Conservation (phyloP, 2,888 invertebrate genomes). For the Dynastes grantii region DNA sequence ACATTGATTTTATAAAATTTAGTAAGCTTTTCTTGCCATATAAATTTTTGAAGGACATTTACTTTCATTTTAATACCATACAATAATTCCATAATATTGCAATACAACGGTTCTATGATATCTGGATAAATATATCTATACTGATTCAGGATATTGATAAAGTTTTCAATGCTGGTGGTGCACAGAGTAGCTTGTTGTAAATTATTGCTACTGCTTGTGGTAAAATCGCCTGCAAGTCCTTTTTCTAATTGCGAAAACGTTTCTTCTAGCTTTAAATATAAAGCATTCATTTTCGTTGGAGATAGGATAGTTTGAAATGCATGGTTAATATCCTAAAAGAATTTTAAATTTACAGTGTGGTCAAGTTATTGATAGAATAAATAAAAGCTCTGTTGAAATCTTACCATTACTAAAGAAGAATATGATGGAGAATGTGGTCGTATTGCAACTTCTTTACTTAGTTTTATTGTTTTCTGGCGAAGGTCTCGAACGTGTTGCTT, state of each 20-base stretch:
- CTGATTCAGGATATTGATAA: slow-evolving; percentile 73
- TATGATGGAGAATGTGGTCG: slow-evolving; percentile 74
- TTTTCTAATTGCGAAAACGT: slow-evolving; percentile 17
- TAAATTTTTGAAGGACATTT: slow-evolving; percentile 72
- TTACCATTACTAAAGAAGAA: slow-evolving; percentile 73
- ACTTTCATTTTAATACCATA: slow-evolving; percentile 77
- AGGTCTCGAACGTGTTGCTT: slow-evolving; percentile 68
- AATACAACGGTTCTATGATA: slow-evolving; percentile 81
- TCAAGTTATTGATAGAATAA: too few relatives aligned
- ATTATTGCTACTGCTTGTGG: slow-evolving; percentile 30
- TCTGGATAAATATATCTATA: slow-evolving; percentile 85
- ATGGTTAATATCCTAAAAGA: slow-evolving; percentile 56
- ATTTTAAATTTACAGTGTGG: slow-evolving; percentile 9
- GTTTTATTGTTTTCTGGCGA: slow-evolving; percentile 66
- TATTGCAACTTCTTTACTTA: slow-evolving; percentile 74
- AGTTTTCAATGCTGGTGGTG: slow-evolving; percentile 67
- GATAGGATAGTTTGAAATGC: slow-evolving; percentile 58
- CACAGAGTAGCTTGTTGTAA: slow-evolving; percentile 45
- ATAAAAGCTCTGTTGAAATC: slow-evolving; percentile 44
- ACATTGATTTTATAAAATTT: slow-evolving; percentile 56
- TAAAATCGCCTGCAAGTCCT: slow-evolving; percentile 5
- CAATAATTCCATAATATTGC: slow-evolving; percentile 79
- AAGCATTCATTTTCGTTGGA: slow-evolving; percentile 53
- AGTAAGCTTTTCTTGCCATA: slow-evolving; percentile 62
- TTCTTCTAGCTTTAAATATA: slow-evolving; percentile 48